phyloP scores from a whole-genome alignment of 2,888 invertebrate species.

The Neria commutata region DNA sequence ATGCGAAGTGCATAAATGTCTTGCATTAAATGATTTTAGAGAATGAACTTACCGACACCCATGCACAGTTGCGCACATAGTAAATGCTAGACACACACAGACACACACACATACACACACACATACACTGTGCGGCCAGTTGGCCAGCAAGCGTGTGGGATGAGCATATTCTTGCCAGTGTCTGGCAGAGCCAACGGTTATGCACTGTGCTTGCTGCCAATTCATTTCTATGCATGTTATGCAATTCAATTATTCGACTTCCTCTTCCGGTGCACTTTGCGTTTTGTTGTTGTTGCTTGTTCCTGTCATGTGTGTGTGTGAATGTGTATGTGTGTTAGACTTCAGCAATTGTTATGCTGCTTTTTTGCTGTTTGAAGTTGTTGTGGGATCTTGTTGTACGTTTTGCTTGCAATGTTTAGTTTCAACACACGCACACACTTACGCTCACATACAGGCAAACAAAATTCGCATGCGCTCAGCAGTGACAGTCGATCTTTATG shows the following conservation, averaged over 20 bases:
- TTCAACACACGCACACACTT: not conserved
- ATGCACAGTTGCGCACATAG: conserved; percentile 21
- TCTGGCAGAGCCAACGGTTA: not conserved
- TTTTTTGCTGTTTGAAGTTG: not conserved
- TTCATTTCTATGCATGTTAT: conserved; percentile 57
- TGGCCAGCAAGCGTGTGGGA: too few relatives aligned
- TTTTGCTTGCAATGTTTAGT: conserved; percentile 38
- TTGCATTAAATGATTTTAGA: conserved; percentile 33
- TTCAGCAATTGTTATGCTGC: conserved; percentile 28
- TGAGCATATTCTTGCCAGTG: too few relatives aligned
- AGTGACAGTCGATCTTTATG: too few relatives aligned
- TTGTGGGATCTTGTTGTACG: not conserved
- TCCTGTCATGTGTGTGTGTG: conserved; percentile 18
- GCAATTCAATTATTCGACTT: conserved; percentile 51
- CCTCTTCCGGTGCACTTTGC: conserved; percentile 2
- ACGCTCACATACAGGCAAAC: not conserved
- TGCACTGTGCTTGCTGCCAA: conserved; percentile 30
- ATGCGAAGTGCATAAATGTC: conserved; percentile 41
- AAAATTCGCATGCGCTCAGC: too few relatives aligned
- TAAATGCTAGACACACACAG: too few relatives aligned
- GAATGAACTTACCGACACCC: conserved; percentile 32
- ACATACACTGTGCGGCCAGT: too few relatives aligned
- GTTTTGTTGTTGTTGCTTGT: conserved; percentile 7
- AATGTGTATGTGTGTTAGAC: conserved; percentile 42
- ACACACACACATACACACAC: not conserved